Conservation (phyloP, 2,113 vertebrate species). For the Myocastor coypus region DNA sequence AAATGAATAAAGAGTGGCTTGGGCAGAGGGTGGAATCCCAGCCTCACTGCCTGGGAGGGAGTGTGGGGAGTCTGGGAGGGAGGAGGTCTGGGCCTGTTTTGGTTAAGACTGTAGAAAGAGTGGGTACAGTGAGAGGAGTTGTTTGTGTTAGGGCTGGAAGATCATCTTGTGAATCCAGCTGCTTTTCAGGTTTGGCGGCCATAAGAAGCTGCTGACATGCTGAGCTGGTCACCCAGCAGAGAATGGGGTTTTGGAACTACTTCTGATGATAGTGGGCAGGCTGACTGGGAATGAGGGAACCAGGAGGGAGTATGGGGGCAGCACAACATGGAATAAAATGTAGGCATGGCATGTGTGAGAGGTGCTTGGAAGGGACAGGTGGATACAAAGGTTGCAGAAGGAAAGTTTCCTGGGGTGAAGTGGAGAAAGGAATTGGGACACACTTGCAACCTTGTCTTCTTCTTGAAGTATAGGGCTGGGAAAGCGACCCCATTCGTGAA, state of each 20-base stretch:
- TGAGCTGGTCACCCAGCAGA: not conserved
- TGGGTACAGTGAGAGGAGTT: not conserved
- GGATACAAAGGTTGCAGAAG: not conserved
- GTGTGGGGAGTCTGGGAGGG: not conserved
- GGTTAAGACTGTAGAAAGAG: not conserved
- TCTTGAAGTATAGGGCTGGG: not conserved
- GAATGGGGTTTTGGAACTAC: not conserved
- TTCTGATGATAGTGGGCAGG: not conserved
- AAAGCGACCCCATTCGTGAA: not conserved
- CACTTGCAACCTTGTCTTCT: not conserved
- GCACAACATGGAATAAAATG: not conserved
- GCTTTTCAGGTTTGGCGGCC: not conserved
- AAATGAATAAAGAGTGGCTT: not conserved
- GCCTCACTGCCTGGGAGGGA: not conserved
- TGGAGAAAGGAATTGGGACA: not conserved
- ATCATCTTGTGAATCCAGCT: not conserved
- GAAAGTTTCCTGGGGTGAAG: not conserved
- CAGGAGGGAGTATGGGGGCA: too few species aligned
- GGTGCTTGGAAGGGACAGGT: not conserved
- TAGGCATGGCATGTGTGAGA: fast-evolving
- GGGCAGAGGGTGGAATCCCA: not conserved
- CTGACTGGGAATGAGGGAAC: not conserved
- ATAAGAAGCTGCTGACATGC: not conserved
- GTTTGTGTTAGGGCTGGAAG: not conserved
- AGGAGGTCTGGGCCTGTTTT: not conserved